Conservation (phyloP, 2,888 invertebrate genomes). For the Miltochrista miniata region DNA sequence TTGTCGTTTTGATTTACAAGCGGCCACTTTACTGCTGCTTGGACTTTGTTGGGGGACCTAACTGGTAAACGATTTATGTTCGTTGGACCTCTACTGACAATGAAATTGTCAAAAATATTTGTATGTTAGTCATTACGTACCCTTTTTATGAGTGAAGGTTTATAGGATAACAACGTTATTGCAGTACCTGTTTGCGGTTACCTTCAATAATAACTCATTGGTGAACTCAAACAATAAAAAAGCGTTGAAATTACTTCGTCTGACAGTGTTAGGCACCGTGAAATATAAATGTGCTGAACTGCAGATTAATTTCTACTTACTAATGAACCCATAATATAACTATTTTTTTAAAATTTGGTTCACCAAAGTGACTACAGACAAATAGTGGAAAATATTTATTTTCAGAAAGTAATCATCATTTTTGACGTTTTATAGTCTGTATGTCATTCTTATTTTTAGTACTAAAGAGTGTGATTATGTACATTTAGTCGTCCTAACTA, state of each 20-base stretch:
- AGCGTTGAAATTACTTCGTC: constrained; percentile 28
- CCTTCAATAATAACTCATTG: constrained; percentile 28
- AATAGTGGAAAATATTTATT: no score
- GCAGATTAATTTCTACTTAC: constrained; percentile 30
- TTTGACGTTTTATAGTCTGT: no score
- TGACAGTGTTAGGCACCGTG: constrained; percentile 25
- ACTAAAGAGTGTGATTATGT: no score
- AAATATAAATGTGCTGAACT: constrained; percentile 42
- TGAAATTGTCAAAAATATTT: constrained; percentile 73
- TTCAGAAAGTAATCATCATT: no score
- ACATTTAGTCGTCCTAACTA: no score
- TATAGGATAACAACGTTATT: constrained; percentile 51
- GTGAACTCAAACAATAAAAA: constrained; percentile 28
- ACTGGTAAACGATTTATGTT: constrained; percentile 77
- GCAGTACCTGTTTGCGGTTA: constrained; percentile 51
- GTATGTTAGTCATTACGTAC: constrained; percentile 66
- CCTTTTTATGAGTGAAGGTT: constrained; percentile 50
- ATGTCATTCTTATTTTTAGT: no score
- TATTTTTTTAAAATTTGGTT: no score
- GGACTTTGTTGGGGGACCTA: constrained; percentile 78
- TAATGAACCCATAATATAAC: constrained; percentile 20
- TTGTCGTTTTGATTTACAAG: constrained; percentile 80
- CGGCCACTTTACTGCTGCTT: constrained; percentile 75
- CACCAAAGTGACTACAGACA: no score
- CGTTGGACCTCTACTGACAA: constrained; percentile 62